Conservation (phyloP, 2,113 vertebrate genomes). For the Phodopus roborovskii region DNA sequence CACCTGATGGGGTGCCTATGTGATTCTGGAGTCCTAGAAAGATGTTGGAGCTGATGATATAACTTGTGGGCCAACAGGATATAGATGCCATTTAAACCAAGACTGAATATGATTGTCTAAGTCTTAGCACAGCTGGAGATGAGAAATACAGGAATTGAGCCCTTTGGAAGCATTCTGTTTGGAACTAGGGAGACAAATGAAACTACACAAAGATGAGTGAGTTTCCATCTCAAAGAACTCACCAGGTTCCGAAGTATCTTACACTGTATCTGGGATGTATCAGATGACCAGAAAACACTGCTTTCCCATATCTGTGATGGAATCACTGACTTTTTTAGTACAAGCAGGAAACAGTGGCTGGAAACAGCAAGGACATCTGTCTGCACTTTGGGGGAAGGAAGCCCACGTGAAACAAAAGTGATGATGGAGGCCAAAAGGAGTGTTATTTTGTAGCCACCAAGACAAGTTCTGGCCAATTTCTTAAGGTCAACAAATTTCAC, state of each 20-base stretch:
- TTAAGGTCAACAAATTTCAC: not conserved
- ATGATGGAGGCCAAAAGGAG: not conserved
- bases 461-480: not conserved
- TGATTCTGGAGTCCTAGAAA: not conserved
- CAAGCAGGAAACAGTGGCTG: not conserved
- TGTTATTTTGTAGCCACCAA: not conserved
- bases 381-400: not conserved
- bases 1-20: not conserved
- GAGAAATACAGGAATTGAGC: not conserved
- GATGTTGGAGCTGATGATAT: not conserved
- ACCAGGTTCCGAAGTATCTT: not conserved
- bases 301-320: not conserved
- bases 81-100: not conserved
- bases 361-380: not conserved
- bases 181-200: not conserved
- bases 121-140: not conserved
- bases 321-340: conserved; percentile 3
- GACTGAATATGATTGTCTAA: not conserved
- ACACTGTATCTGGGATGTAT: not conserved
- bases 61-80: not conserved
- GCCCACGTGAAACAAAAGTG: not conserved
- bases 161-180: not conserved
- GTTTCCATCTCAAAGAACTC: not conserved
- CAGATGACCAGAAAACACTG: not conserved
- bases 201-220: not conserved